Base-by-base conservation (phyloP, 2,113 vertebrate genomes). In the Chinchilla lanigera region DNA sequence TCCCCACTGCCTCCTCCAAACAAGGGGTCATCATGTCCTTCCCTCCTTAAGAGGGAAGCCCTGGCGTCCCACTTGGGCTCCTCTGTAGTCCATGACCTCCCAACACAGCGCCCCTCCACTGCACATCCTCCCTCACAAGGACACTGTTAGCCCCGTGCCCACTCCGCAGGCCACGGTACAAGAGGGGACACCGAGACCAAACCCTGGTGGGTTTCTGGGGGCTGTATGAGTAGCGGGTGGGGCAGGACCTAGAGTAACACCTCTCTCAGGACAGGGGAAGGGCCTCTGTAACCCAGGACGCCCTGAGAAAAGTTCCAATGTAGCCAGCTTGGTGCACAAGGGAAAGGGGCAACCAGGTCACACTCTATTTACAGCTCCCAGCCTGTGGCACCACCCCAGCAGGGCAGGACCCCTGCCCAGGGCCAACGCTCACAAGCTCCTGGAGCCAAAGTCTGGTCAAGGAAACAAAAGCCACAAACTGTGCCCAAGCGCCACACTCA, bases 401-500 rank as follows among this genome's bases (percentile, higher is more conserved):
- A 16, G 13, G 16, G 86, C n/a, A 41, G 24, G 84, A 50, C 28
- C 22, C 86, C n/a, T 30, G 20, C 35, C 50, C 1, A 0, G 54
- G 56, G 67, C 84, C 6, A 6, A 44, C 6, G 26, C 44, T 33
- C 73, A n/a, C 0, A 3, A 28, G 38, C 50, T 52, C 56, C 82
- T 69, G 60, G 69, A 47, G 38, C 73, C 17, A 35, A 26, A 60
- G 30, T 54, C 41, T 41, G 2, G 4, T 58, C 80, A 26, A 61
- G 50, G 71, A 58, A 87, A 78, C 84, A 69, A 61, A 52, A 80
- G 47, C 47, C 38, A 14, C 28, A 41, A 77, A 54, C 2, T 2
- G 65, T 3, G 17, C 33, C 9, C 1, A 0, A 0, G 26, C 7
- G 7, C 50, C 35, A 7, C 30, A 7, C 7, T 28, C 47, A 33